phyloP scores from a whole-genome alignment of 2,888 invertebrate genomes.

The Stenchaetothrips biformis region DNA sequence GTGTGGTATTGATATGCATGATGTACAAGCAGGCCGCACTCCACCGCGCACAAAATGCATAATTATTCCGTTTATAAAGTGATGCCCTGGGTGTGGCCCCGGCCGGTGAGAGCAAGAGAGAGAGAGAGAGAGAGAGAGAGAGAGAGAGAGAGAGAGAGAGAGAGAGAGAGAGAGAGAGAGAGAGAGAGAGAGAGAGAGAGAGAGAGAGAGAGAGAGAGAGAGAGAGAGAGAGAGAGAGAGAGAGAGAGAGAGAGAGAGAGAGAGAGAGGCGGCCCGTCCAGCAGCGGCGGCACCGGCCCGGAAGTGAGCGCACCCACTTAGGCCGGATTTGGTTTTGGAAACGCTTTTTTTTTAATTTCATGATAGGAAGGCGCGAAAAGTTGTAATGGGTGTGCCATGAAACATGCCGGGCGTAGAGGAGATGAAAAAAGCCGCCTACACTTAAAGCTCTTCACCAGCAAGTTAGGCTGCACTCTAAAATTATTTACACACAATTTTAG shows the following conservation, averaged over 20 bases:
- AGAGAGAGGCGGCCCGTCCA: not conserved
- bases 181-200: not conserved
- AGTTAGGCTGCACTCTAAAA: too few species aligned
- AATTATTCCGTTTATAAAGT: slow-evolving; percentile 12
- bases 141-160: not conserved
- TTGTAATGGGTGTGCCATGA: too few species aligned
- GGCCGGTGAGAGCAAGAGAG: not conserved
- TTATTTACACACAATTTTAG: too few species aligned
- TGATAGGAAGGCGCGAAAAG: too few species aligned
- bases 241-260: not conserved
- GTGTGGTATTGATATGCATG: slow-evolving; percentile 4
- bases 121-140: not conserved
- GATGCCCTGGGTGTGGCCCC: not conserved
- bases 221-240: not conserved
- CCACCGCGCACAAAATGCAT: slow-evolving; percentile 13
- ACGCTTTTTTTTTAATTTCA: too few species aligned
- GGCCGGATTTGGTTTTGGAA: too few species aligned
- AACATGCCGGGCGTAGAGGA: too few species aligned
- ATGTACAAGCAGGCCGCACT: slow-evolving; percentile 15
- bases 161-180: not conserved
- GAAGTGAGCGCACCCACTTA: too few species aligned
- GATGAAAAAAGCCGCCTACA: too few species aligned
- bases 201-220: not conserved
- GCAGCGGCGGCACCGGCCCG: not conserved
- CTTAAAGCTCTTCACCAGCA: too few species aligned